Percentiles rank a stretch among this genome's conserved stretches.
phyloP scores from a whole-genome alignment of 2,113 vertebrate genomes.

The Grus americana region DNA sequence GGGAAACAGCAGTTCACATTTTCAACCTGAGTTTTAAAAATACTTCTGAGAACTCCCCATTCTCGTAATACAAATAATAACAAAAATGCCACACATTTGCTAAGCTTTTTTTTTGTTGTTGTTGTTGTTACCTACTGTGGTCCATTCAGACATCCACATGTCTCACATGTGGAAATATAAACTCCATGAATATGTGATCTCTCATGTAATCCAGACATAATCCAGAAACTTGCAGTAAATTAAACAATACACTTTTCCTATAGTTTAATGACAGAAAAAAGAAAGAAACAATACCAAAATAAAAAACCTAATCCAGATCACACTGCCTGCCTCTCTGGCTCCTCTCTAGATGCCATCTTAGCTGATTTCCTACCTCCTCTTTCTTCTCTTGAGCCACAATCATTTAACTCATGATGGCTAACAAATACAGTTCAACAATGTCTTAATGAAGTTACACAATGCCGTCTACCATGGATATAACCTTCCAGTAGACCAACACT shows the following conservation, averaged over 20 bases:
- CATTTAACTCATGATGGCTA: background rate
- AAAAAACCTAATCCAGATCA: background rate
- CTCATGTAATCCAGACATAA: background rate
- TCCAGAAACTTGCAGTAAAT: background rate
- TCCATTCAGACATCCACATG: background rate
- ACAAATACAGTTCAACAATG: background rate
- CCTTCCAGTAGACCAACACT: background rate
- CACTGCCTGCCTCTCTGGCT: background rate
- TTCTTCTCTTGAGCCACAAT: background rate
- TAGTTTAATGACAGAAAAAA: background rate
- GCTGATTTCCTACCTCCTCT: background rate
- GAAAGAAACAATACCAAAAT: background rate
- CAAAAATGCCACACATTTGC: background rate
- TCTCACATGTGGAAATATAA: background rate
- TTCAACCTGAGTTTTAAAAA: background rate
- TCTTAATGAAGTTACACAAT: background rate
- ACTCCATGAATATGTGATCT: fast-evolving
- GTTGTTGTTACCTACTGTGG: background rate
- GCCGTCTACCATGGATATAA: background rate
- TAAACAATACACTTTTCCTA: background rate
- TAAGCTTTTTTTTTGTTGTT: background rate
- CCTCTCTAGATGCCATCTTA: background rate
- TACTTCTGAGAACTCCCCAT: background rate
- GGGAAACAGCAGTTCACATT: background rate
- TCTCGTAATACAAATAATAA: background rate